Evolutionary conservation across 2,113 vertebrate genomes (phyloP).

Genomic region (Tylochromis polylepis): DNA sequence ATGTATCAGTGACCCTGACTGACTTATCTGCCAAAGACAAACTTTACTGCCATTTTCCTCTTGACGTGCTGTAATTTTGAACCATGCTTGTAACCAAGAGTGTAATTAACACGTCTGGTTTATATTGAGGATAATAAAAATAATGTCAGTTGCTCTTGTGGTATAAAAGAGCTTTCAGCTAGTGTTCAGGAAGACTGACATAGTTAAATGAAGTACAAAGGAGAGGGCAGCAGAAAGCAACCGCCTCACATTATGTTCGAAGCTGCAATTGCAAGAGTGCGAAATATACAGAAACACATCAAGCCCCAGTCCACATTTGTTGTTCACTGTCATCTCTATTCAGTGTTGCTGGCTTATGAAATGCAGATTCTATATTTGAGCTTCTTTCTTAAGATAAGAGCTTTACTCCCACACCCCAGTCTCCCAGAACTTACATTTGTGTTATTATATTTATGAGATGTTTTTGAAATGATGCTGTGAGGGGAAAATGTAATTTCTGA

Average conservation of each 20-base stretch:
- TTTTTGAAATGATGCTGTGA: neutral
- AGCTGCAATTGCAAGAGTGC: neutral
- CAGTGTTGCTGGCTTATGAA: neutral
- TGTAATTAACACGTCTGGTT: constrained; percentile 44
- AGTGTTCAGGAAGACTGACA: neutral
- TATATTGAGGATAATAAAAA: constrained; percentile 28
- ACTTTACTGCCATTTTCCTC: constrained; percentile 37
- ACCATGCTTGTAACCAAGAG: neutral
- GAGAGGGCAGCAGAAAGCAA: neutral
- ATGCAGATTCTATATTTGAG: neutral
- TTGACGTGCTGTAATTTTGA: constrained; percentile 11
- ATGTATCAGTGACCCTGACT: constrained; percentile 13
- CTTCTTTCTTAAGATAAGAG: neutral
- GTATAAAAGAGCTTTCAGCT: constrained; percentile 14
- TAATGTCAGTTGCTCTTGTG: constrained; percentile 11
- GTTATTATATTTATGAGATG: neutral
- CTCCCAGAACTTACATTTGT: neutral
- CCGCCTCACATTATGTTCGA: neutral
- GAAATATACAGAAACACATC: neutral
- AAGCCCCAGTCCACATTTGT: neutral
- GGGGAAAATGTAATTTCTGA: neutral
- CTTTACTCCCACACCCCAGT: neutral
- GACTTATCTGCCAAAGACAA: constrained; percentile 41
- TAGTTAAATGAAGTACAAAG: neutral
- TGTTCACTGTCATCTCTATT: neutral